Base-by-base conservation (phyloP, 2,113 vertebrate genomes). In the Grammomys surdaster region DNA sequence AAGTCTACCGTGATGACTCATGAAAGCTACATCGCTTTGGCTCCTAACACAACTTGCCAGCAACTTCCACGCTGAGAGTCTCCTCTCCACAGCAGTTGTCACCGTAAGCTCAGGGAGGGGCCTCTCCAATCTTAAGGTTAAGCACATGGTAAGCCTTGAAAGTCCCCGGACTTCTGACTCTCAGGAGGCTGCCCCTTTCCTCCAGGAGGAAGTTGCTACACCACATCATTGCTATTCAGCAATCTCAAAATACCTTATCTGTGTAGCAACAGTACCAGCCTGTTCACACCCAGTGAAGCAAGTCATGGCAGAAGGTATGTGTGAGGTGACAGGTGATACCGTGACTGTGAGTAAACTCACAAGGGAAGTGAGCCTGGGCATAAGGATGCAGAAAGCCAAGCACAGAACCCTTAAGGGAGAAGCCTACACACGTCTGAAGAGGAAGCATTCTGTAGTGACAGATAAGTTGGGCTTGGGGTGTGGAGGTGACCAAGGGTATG, bases 171-270 rank as follows among this genome's bases (percentile, higher is more conserved):
- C 14, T 88, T 31, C 69, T 28, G 70, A 89, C n/a, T 31, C 69
- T 54, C 36, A 2, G 11, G 48, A 46, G 40, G 26, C 24, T 85
- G 14, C 81, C 58, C 31, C 60, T 51, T 51, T 12, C 46, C 19
- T 69, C 48, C 65, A 72, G 65, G 85, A 58, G 87, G 51, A 28
- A 89, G 43, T 58, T 5, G 24, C 51, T 60, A 31, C 14, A 58
- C n/a, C 36, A 12, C 36, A 11, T 56, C 87, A 76, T 65, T 54
- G 26, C 40, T 40, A 31, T 94, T 97, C 65, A 56, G 81, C 65
- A 96, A 93, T 67, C 43, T 87, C 31, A 60, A 76, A 91, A 96
- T 96, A 58, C 92, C 87, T 96, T 70, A n/a, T 17, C 26, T 24
- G 26, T 63, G 82, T 90, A 75, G 77, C 77, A 94, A 60, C 13